Evolutionary conservation across 1,140 invertebrate species (phyloP).

Genomic region (Armadillidium nasatum): DNA sequence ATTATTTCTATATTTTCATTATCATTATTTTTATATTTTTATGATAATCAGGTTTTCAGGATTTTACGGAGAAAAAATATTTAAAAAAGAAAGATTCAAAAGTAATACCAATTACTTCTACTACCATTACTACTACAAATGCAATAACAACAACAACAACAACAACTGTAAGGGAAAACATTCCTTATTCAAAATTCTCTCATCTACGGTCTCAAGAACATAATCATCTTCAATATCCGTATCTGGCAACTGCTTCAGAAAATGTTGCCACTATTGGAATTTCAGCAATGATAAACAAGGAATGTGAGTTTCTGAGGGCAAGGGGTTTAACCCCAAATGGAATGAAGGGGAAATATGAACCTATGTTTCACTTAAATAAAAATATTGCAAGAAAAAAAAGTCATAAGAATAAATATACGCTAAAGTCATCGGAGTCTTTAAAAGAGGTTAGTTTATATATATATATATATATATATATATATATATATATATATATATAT

Average conservation of each 20-base stretch:
- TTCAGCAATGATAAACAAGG: neutral
- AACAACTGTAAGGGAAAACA: neutral
- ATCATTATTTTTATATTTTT: too few species aligned
- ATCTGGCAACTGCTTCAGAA: neutral
- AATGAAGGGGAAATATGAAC: neutral
- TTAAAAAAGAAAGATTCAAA: too few species aligned
- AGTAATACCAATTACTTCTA: neutral
- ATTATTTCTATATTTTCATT: too few species aligned
- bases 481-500: neutral
- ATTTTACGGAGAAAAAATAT: too few species aligned
- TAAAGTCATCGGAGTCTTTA: neutral
- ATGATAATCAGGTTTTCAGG: too few species aligned
- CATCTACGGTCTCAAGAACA: neutral
- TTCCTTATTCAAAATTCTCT: neutral
- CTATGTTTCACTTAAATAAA: neutral
- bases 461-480: slow-evolving; percentile 20
- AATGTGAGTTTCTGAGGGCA: neutral
- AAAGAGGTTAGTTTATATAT: neutral
- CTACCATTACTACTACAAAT: neutral
- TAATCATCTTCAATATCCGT: neutral
- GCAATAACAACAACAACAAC: neutral
- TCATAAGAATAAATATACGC: neutral
- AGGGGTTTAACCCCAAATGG: neutral
- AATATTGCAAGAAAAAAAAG: neutral
- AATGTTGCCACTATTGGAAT: neutral